A percentile compares a stretch with the other conserved stretches of the same genome.
These are phyloP conservation scores for Taenaris catops DNA, from an alignment of 2,888 invertebrate genomes.

Conservation along the genomic window DNA sequence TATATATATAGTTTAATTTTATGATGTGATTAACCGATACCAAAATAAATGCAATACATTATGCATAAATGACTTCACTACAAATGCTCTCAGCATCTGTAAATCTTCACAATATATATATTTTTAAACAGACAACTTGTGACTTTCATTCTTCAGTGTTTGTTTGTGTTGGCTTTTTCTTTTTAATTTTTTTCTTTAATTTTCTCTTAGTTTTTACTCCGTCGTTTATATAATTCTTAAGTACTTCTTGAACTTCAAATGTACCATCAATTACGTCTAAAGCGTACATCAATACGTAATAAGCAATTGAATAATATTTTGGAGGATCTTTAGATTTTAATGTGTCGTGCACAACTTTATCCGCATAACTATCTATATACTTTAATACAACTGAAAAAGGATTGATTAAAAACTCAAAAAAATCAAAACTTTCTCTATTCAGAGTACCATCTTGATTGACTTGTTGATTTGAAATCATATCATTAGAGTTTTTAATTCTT, in stretches of 20 bases:
- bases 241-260: constrained; percentile 40
- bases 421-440: constrained; percentile 35
- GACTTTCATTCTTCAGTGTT: too few relatives aligned
- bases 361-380: constrained; percentile 39
- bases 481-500: neutral
- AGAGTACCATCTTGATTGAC: neutral
- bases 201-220: constrained; percentile 24
- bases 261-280: constrained; percentile 56
- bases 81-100: too few relatives aligned
- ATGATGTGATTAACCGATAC: constrained; percentile 25
- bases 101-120: too few relatives aligned
- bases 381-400: constrained; percentile 37
- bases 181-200: constrained; percentile 18
- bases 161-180: constrained; percentile 4
- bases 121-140: too few relatives aligned
- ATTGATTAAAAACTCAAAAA: constrained; percentile 38
- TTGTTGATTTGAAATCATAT: neutral
- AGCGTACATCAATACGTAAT: constrained; percentile 48
- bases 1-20: constrained; percentile 20
- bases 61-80: too few relatives aligned
- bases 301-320: constrained; percentile 46
- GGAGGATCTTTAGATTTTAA: constrained; percentile 45
- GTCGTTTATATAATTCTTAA: constrained; percentile 32
- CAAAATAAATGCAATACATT: constrained; percentile 10
- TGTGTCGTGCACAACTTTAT: constrained; percentile 38